These are phyloP conservation scores for Bathynomus jamesi DNA, from an alignment of 1,140 invertebrate species.

Conservation along the genomic window DNA sequence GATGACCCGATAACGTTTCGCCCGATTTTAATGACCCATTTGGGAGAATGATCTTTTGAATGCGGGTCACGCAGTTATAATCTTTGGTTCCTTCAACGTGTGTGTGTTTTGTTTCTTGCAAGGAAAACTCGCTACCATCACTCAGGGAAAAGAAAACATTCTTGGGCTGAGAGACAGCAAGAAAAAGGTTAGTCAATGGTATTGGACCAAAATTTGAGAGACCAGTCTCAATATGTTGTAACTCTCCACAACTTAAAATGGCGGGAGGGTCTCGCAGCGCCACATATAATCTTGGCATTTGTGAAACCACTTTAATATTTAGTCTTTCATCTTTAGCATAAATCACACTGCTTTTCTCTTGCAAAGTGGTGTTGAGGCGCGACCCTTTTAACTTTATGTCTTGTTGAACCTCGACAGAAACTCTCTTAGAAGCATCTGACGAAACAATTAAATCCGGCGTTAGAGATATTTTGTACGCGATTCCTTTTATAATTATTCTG, in stretches of 20 bases:
- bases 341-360: constrained; percentile 43
- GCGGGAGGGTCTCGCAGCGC: constrained; percentile 19
- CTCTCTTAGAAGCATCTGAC: constrained; percentile 8
- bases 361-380: constrained; percentile 44
- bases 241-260: constrained; percentile 23
- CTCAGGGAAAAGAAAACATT: constrained; percentile 15
- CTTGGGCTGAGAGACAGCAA: constrained; percentile 27
- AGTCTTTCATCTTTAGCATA: constrained; percentile 47
- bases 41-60: not conserved
- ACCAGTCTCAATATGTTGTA: constrained; percentile 16
- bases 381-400: constrained; percentile 45
- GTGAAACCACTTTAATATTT: constrained; percentile 44
- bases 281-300: constrained; percentile 46
- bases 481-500: constrained; percentile 40
- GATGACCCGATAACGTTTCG: not conserved
- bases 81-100: not conserved
- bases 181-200: constrained; percentile 20
- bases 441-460: constrained; percentile 36
- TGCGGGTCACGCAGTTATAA: not conserved
- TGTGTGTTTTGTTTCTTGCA: not conserved
- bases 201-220: constrained; percentile 25
- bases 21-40: not conserved
- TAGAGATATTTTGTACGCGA: constrained; percentile 34
- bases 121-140: not conserved
- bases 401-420: constrained; percentile 42